Percentiles rank a stretch among this genome's conserved stretches.
Evolutionary conservation across 1,140 invertebrate genomes (phyloP).

Genomic region (Grapholita molesta): DNA sequence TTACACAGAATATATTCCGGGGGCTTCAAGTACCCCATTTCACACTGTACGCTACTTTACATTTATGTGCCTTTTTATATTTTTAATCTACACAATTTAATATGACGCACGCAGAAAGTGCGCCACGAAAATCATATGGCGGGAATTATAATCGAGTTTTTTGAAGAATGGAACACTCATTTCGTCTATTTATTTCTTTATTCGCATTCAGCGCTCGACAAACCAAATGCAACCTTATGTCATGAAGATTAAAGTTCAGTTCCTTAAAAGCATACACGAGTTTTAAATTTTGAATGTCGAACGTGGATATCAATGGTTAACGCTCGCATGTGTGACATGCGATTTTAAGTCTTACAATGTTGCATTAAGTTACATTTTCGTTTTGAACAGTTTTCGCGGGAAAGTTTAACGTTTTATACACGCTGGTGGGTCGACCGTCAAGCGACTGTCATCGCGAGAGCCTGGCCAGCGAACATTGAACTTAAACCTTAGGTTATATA

Average conservation of each 20-base stretch:
- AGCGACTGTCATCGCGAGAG: slow-evolving; percentile 37
- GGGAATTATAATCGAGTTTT: slow-evolving; percentile 47
- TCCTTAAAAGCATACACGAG: neutral
- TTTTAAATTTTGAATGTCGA: slow-evolving; percentile 15
- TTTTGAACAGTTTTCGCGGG: slow-evolving; percentile 17
- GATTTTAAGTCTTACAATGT: neutral
- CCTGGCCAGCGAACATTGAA: neutral
- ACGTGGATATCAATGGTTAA: neutral
- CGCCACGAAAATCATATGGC: slow-evolving; percentile 35
- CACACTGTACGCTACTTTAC: slow-evolving; percentile 40
- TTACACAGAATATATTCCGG: slow-evolving; percentile 46
- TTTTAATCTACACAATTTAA: slow-evolving; percentile 59
- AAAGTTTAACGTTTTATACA: slow-evolving; percentile 33
- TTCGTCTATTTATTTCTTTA: neutral
- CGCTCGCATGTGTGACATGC: neutral
- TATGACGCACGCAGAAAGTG: slow-evolving; percentile 57
- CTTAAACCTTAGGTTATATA: neutral
- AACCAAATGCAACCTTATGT: neutral
- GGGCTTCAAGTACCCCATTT: slow-evolving; percentile 40
- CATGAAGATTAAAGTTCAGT: neutral
- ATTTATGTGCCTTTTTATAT: slow-evolving; percentile 59
- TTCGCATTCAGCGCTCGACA: neutral
- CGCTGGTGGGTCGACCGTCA: slow-evolving; percentile 39
- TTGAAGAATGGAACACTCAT: slow-evolving; percentile 12
- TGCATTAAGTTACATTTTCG: slow-evolving; percentile 19